Base-by-base conservation (phyloP, 2,797 vertebrate species). In the Tragopan temminckii region DNA sequence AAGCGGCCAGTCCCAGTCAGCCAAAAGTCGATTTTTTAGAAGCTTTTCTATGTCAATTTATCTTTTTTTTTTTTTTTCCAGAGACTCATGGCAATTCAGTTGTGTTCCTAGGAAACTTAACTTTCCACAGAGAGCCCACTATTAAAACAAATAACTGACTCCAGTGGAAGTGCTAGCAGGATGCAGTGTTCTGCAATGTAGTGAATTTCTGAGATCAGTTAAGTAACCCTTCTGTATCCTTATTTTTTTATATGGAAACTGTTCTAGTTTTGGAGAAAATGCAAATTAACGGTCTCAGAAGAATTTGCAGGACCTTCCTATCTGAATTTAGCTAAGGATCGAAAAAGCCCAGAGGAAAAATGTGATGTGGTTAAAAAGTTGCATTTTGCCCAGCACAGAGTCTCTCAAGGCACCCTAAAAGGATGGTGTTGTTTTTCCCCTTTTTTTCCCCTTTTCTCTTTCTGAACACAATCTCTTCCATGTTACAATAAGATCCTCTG, bases 1-100 rank as follows among this genome's bases (percentile, higher is more conserved):
- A 72, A 78, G 35, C 38, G 80, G n/a, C 27, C 80, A 84, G 13
- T 17, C 1, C 27, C 80, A 84, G 13, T 17, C 1, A 64, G 61
- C 25, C 19, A 43, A 62, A 90, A 36, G 8, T 16, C 38, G 36
- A n/a, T 70, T 64, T 79, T 74, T 70, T 61, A 67, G 61, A 67
- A 90, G 72, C 74, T 88, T 70, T 42, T 15, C 25, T 42, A 25
- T 11, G 11, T 88, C 85, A 23, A 45, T 82, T 77, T 89, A n/a
- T 92, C 7, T 46, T 8, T 76, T 27, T 23, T 52, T 5, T 85
- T 80, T 62, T 36, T 46, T 86, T 81, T 71, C 24, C 19, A 31
- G 63, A 72, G 27, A 6, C 19, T n/a, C 55, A 16, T 55, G 31
- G 59, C 9, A 36, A 27, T 66, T 91, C 5, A 1, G 15, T 40